Conservation (phyloP, 2,888 invertebrate species). For the Fragum sueziense region DNA sequence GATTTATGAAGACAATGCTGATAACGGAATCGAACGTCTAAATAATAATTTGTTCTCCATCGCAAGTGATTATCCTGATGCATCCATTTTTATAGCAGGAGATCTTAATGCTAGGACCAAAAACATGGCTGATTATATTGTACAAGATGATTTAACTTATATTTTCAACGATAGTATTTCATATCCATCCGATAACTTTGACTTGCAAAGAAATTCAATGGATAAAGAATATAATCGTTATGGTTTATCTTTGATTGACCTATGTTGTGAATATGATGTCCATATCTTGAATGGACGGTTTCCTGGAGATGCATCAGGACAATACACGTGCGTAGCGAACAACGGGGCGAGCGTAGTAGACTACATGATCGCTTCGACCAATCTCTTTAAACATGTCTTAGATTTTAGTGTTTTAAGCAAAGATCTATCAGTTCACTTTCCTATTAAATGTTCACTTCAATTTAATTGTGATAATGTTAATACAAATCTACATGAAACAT, state of each 20-base stretch:
- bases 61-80: too few species aligned
- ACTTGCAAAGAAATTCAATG: background rate
- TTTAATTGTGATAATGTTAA: too few species aligned
- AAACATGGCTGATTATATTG: too few species aligned
- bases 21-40: too few species aligned
- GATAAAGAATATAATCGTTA: background rate
- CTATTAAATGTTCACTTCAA: too few species aligned
- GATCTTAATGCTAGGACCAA: too few species aligned
- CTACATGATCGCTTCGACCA: background rate
- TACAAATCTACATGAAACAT: too few species aligned
- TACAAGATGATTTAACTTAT: too few species aligned
- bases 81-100: too few species aligned
- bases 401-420: background rate
- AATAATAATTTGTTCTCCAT: too few species aligned
- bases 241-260: background rate
- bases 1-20: too few species aligned
- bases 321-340: background rate
- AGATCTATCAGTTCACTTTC: background rate
- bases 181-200: slow-evolving; percentile 30
- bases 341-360: slow-evolving; percentile 9
- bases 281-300: background rate
- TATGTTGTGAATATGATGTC: background rate
- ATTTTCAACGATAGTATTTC: too few species aligned
- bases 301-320: background rate
- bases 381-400: background rate